These are phyloP conservation scores for Cheilosia soror DNA, from an alignment of 2,888 invertebrate genomes.

Conservation along the genomic window DNA sequence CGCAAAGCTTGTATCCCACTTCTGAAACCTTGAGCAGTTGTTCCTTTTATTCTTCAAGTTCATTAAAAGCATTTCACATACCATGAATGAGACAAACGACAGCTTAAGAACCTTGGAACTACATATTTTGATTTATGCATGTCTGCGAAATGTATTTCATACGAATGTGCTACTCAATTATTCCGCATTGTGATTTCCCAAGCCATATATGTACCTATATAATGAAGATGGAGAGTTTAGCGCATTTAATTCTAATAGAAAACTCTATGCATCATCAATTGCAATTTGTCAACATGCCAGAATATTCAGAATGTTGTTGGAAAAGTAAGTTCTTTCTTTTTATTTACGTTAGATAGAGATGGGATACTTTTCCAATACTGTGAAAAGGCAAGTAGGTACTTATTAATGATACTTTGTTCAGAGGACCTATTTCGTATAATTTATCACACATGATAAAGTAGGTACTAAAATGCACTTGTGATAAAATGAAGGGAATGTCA, in stretches of 20 bases:
- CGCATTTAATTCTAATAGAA: slow-evolving; percentile 22
- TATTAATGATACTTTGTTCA: slow-evolving; percentile 45
- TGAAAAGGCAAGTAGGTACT: slow-evolving; percentile 28
- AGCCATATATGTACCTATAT: slow-evolving; percentile 8
- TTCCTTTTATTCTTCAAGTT: slow-evolving; percentile 16
- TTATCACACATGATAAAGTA: slow-evolving; percentile 33
- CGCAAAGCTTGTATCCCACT: background rate
- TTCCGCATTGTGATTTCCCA: slow-evolving; percentile 56
- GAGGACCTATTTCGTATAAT: slow-evolving; percentile 25
- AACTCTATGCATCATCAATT: slow-evolving; percentile 59
- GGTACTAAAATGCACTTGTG: slow-evolving; percentile 2
- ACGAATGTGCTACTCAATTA: slow-evolving; percentile 55
- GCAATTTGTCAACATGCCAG: slow-evolving; percentile 69
- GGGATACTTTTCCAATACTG: slow-evolving; percentile 22
- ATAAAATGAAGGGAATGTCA: background rate
- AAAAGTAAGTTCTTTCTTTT: slow-evolving; percentile 8
- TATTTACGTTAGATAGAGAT: background rate
- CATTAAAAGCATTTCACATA: slow-evolving; percentile 49
- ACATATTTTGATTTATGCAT: slow-evolving; percentile 48
- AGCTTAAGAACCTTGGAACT: slow-evolving; percentile 41
- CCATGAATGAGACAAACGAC: slow-evolving; percentile 38
- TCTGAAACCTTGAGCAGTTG: slow-evolving; percentile 1
- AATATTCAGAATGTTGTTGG: slow-evolving; percentile 24
- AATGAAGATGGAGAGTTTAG: slow-evolving; percentile 48
- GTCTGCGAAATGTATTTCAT: slow-evolving; percentile 20